Evolutionary conservation across 2,888 invertebrate species (phyloP), one percentile per base, ranked within the genome.

Genomic region (Rhopalosiphum nymphaeae): DNA sequence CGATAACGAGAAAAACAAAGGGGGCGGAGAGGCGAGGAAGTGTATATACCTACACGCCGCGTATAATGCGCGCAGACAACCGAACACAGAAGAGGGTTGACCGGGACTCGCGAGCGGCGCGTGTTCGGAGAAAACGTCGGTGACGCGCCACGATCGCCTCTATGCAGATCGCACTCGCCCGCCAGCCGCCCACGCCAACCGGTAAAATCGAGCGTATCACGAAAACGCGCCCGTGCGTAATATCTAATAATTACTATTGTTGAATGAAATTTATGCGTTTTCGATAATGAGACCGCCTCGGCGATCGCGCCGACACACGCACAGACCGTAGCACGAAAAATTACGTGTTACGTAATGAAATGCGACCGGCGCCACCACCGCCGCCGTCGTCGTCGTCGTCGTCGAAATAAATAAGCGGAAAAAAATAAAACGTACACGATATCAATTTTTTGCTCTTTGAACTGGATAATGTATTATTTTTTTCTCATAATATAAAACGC

Each of bases 201-300:
- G 36, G 56, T 26, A n/a, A 56, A 53, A 53, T 53, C 78, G 25
- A 49, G 21, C n/a, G 92, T 36, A 36, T 11, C 44, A 49, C 92
- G 42, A 57, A 90, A 93, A 91, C 90, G 89, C 87, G 61, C 5
- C 42, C 44, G 94, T 88, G 92, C 61, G 57, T 94, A 56, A 49
- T 93, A 78, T 78, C 78, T 21, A 21, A 53, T 11, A 16, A 26
- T 84, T 56, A 91, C 61, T 36, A 53, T 94, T 91, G 87, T 78
- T 91, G 94, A 94, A 94, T 94, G 94, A 91, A 94, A 94, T 94
- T 91, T 87, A 94, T 56, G 86, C 86, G 91, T 87, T 91, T 94
- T 91, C 42, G 86, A 44, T 87, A 87, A 91, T 87, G 91, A 49
- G 67, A 61, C 61, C 25, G 3, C 25, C 11, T 3, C 42, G 13